Percentiles rank a stretch among this genome's conserved stretches.
Conservation (phyloP, 1,140 invertebrate genomes). For the Cataglyphis hispanica region DNA sequence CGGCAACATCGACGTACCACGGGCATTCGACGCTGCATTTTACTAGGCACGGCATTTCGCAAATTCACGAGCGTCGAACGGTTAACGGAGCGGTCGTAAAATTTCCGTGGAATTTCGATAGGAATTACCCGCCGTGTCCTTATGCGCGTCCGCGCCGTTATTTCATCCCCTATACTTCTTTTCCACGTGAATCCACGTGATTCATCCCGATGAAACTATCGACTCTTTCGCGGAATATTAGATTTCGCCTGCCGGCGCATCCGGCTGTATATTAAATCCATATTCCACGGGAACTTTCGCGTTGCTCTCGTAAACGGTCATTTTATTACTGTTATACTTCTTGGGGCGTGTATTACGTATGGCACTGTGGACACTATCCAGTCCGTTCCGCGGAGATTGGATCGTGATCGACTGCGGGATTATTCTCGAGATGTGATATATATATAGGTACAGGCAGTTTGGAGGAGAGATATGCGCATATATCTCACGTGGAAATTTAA, state of each 20-base stretch:
- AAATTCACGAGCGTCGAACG: slow-evolving; percentile 66
- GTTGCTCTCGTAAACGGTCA: slow-evolving; percentile 42
- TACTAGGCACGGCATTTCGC: slow-evolving; percentile 57
- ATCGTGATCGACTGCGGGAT: slow-evolving; percentile 49
- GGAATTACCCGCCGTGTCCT: slow-evolving; percentile 54
- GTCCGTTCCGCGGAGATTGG: slow-evolving; percentile 52
- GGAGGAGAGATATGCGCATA: slow-evolving; percentile 28
- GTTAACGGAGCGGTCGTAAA: slow-evolving; percentile 60
- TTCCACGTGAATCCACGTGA: slow-evolving; percentile 38
- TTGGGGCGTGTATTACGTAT: slow-evolving; percentile 26
- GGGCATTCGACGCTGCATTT: slow-evolving; percentile 55
- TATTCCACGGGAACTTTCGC: slow-evolving; percentile 39
- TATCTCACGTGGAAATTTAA: slow-evolving; percentile 50
- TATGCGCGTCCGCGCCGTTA: slow-evolving; percentile 34
- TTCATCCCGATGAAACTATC: slow-evolving; percentile 62
- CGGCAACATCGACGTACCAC: not conserved
- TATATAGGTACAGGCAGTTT: not conserved
- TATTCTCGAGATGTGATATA: slow-evolving; percentile 19
- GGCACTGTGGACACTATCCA: slow-evolving; percentile 31
- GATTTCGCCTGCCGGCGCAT: slow-evolving; percentile 47
- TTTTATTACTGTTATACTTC: slow-evolving; percentile 60
- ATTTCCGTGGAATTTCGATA: slow-evolving; percentile 64
- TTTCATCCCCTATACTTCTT: slow-evolving; percentile 29
- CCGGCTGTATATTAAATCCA: slow-evolving; percentile 61
- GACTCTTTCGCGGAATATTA: slow-evolving; percentile 59